phyloP scores from a whole-genome alignment of 2,113 vertebrate species.

The Saguinus imperator region DNA sequence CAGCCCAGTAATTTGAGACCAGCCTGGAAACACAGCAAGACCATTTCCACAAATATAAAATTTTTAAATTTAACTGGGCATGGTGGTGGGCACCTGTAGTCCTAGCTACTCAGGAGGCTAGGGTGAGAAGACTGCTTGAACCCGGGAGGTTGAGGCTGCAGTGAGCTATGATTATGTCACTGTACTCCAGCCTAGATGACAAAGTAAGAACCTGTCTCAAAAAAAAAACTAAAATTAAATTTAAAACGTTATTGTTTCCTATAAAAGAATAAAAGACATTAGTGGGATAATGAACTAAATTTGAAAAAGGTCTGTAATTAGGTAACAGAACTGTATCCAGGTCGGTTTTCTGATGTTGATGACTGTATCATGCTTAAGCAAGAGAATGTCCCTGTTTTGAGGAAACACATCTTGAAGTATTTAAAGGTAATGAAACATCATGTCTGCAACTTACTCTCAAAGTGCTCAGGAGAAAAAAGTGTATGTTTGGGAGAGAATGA shows the following conservation, averaged over 20 bases:
- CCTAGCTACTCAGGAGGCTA: no score
- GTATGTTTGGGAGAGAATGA: background rate
- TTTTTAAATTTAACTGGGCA: no score
- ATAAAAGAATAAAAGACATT: background rate
- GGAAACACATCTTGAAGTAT: background rate
- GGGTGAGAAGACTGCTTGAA: no score
- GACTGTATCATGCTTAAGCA: background rate
- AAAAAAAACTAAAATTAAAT: no score
- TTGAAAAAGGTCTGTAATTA: background rate
- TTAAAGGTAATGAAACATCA: background rate
- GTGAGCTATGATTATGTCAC: no score
- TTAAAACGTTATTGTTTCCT: background rate
- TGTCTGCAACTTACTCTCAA: background rate
- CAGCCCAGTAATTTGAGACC: no score
- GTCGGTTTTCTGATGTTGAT: background rate
- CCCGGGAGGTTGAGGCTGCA: no score
- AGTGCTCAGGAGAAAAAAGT: background rate
- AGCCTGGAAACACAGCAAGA: no score
- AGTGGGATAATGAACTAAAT: background rate
- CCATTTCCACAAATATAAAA: no score
- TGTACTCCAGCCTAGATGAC: no score
- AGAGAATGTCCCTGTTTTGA: background rate
- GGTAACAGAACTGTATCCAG: background rate
- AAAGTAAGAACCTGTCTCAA: no score
- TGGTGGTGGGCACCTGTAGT: no score